Evolutionary conservation across 2,797 vertebrate genomes (phyloP), one percentile per base, ranked within the genome.

Genomic region (Pseudopleuronectes americanus): DNA sequence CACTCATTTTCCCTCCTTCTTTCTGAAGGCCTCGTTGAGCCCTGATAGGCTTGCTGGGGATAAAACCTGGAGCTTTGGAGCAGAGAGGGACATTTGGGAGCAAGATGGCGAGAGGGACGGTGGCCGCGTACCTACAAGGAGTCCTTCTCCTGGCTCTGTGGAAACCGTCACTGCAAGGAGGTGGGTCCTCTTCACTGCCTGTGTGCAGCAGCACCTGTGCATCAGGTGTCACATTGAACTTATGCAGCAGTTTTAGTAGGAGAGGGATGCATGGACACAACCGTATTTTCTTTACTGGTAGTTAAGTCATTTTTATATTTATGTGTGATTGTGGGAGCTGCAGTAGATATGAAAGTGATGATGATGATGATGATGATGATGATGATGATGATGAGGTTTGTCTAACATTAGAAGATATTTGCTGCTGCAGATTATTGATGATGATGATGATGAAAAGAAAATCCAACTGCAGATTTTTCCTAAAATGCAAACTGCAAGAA

Each of bases 151-250:
- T 98, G 85, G 84, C 90, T 93, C 87, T 95, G 92, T 94, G 85
- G 94, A 93, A 91, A 83, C 94, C 95, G 53, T 95, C 96, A 45
- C 92, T 95, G 90, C 96, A 97, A 91, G 97, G 97, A 97, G 97
- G 97, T 98, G 96, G 95, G 97, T 86, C 45, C 23, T 24, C 28
- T 81, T 80, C 21, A 48, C 9, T 75, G 72, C 70, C 57, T 76
- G 58, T 36, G 55, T 69, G 61, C 57, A 51, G 67, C 60, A 41
- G 76, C 69, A 86, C 80, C 89, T 89, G 80, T 74, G 57, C 62
- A 65, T 78, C 79, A 87, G 81, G 75, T 78, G 83, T 70, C 60
- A 57, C 23, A 41, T 45, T 1, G 28, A 24, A 23, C 53, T 76
- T 66, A 33, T 57, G 36, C 54, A 55, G 48, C 16, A 36, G 33